Conservation (phyloP, 2,888 invertebrate species). For the Drosophila macrospina region DNA sequence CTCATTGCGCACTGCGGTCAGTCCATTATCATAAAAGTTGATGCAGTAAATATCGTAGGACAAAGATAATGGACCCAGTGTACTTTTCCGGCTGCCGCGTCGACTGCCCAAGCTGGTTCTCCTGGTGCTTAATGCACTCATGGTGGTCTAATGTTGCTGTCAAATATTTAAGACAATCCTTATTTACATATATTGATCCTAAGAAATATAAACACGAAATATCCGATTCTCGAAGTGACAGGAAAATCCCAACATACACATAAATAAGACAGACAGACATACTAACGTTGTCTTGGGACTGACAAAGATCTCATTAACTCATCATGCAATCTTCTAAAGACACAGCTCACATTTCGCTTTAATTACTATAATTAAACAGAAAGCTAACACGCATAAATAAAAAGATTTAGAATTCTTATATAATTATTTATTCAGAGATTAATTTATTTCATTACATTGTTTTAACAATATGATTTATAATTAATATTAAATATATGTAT, state of each 20-base stretch:
- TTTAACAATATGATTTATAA: background rate
- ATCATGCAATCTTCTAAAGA: too few species aligned
- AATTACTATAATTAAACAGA: too few species aligned
- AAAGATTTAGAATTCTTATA: background rate
- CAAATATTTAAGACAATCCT: conserved; percentile 8
- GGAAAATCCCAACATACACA: conserved; percentile 6
- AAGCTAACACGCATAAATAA: too few species aligned
- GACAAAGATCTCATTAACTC: too few species aligned
- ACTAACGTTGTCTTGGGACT: too few species aligned
- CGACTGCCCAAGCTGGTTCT: conserved; percentile 15
- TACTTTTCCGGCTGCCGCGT: conserved; percentile 26
- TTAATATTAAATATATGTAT: background rate
- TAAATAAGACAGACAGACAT: background rate
- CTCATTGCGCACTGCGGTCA: conserved; percentile 70
- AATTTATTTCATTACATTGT: background rate
- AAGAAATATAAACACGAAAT: conserved; percentile 34
- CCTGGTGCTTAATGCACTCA: conserved; percentile 44
- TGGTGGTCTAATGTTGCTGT: conserved; percentile 15
- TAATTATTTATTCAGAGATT: conserved; percentile 29
- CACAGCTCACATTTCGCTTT: too few species aligned
- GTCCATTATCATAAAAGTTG: conserved; percentile 70
- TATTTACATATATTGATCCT: conserved; percentile 21
- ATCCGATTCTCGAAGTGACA: conserved; percentile 20
- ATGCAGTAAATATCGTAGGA: conserved; percentile 68
- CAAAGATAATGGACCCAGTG: accelerated